phyloP scores from a whole-genome alignment of 2,888 invertebrate genomes.

The Elmis aenea region DNA sequence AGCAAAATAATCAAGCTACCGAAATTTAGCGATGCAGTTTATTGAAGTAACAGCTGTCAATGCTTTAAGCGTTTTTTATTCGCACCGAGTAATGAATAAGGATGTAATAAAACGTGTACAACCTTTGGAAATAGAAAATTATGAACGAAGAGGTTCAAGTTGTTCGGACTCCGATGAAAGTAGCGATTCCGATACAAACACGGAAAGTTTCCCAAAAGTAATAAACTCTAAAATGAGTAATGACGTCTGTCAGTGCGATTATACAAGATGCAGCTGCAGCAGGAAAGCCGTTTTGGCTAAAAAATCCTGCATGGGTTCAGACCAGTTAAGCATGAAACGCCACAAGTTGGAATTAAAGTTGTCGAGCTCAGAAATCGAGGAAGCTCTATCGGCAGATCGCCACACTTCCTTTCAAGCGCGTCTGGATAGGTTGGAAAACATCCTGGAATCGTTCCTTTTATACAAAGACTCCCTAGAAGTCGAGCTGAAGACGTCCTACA shows the following conservation, averaged over 20 bases:
- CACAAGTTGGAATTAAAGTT: slow-evolving; percentile 21
- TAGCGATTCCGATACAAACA: too few relatives aligned
- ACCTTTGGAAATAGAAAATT: too few relatives aligned
- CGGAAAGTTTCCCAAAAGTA: slow-evolving; percentile 4
- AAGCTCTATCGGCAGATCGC: slow-evolving; percentile 13
- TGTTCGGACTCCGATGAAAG: too few relatives aligned
- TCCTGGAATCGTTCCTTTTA: slow-evolving; percentile 16
- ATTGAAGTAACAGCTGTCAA: too few relatives aligned
- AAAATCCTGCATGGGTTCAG: slow-evolving; percentile 13
- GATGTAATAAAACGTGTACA: too few relatives aligned
- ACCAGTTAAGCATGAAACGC: slow-evolving; percentile 13
- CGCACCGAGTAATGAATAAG: too few relatives aligned
- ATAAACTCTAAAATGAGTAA: slow-evolving; percentile 6
- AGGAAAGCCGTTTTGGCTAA: slow-evolving; percentile 10
- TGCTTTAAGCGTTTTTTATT: too few relatives aligned
- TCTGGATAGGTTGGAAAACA: slow-evolving; percentile 15
- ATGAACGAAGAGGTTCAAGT: too few relatives aligned
- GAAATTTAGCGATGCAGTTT: too few relatives aligned
- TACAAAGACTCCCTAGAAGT: slow-evolving; percentile 23
- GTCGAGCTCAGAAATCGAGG: slow-evolving; percentile 21
- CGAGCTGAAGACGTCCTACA: slow-evolving; percentile 17
- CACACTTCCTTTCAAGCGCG: slow-evolving; percentile 14
- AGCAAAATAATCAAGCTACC: too few relatives aligned
- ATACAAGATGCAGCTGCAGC: too few relatives aligned
- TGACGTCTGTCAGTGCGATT: slow-evolving; percentile 2